A percentile compares a stretch with the other conserved stretches of the same genome.
phyloP scores from a whole-genome alignment of 2,888 invertebrate genomes.

The Catocala nupta region DNA sequence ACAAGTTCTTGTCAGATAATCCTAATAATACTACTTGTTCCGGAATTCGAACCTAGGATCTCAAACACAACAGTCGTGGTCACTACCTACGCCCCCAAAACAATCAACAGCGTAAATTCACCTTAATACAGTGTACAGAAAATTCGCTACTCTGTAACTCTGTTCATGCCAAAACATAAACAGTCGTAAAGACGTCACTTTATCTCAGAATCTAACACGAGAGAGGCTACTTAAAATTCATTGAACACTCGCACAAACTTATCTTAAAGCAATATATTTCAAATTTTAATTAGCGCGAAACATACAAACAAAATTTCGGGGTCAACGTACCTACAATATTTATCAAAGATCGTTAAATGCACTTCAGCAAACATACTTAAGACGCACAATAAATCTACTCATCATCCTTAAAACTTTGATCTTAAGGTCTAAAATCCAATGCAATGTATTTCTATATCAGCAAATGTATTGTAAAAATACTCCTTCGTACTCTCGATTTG shows the following conservation, averaged over 20 bases:
- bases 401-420: not conserved
- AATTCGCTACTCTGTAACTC: not conserved
- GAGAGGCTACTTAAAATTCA: conserved; percentile 24
- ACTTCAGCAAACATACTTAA: conserved; percentile 29
- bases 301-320: conserved; percentile 39
- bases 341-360: conserved; percentile 54
- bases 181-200: conserved; percentile 20
- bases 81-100: too few relatives aligned
- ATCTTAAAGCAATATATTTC: conserved; percentile 25
- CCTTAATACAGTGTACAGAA: not conserved
- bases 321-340: conserved; percentile 48
- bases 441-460: conserved; percentile 8
- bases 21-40: too few relatives aligned
- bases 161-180: conserved; percentile 14
- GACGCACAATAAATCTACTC: not conserved
- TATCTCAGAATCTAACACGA: conserved; percentile 14
- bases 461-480: conserved; percentile 28
- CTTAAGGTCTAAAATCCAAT: conserved; percentile 28
- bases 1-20: too few relatives aligned
- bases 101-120: too few relatives aligned
- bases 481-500: conserved; percentile 65
- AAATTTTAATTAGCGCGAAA: conserved; percentile 39
- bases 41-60: too few relatives aligned
- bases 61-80: too few relatives aligned
- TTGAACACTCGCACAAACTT: conserved; percentile 26